A percentile compares a stretch with the other conserved stretches of the same genome.
phyloP scores from a whole-genome alignment of 2,797 vertebrate species.

The Hephaestus fuliginosus region DNA sequence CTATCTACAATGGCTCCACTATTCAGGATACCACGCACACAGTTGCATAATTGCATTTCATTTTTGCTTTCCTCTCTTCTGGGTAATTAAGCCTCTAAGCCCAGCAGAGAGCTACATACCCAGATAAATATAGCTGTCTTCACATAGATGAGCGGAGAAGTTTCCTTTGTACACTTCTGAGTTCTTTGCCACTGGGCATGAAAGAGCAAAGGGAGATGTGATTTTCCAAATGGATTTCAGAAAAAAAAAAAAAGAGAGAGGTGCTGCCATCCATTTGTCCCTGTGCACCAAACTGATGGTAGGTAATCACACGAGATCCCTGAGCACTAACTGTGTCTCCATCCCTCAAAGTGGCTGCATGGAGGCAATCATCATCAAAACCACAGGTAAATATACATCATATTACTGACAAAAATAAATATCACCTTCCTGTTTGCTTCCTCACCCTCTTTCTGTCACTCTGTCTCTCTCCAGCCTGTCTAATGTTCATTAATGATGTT shows the following conservation, averaged over 20 bases:
- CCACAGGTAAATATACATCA: slow-evolving; percentile 70
- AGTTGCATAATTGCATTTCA: slow-evolving; percentile 73
- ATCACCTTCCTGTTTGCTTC: slow-evolving; percentile 50
- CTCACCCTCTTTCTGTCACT: slow-evolving; percentile 49
- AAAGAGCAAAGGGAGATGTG: slow-evolving; percentile 66
- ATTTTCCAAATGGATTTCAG: slow-evolving; percentile 71
- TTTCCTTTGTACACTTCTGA: slow-evolving; percentile 61
- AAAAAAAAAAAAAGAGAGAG: slow-evolving; percentile 1
- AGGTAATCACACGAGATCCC: slow-evolving; percentile 69
- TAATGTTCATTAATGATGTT: slow-evolving; percentile 81
- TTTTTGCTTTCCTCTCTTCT: slow-evolving; percentile 68
- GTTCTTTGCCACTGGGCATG: slow-evolving; percentile 70
- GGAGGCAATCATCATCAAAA: slow-evolving; percentile 64
- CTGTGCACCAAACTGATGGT: slow-evolving; percentile 46
- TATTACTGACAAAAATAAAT: slow-evolving; percentile 63
- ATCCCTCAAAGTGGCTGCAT: slow-evolving; percentile 63
- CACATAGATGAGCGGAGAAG: slow-evolving; percentile 52
- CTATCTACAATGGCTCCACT: slow-evolving; percentile 40
- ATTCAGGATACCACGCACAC: slow-evolving; percentile 42
- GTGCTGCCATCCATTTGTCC: slow-evolving; percentile 64
- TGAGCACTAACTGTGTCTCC: slow-evolving; percentile 51
- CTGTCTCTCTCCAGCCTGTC: slow-evolving; percentile 54
- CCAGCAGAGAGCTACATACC: slow-evolving; percentile 61
- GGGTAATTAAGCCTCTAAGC: slow-evolving; percentile 77
- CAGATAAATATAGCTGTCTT: slow-evolving; percentile 77